phyloP scores from a whole-genome alignment of 2,888 invertebrate genomes.

The Sarcophaga rosellei region DNA sequence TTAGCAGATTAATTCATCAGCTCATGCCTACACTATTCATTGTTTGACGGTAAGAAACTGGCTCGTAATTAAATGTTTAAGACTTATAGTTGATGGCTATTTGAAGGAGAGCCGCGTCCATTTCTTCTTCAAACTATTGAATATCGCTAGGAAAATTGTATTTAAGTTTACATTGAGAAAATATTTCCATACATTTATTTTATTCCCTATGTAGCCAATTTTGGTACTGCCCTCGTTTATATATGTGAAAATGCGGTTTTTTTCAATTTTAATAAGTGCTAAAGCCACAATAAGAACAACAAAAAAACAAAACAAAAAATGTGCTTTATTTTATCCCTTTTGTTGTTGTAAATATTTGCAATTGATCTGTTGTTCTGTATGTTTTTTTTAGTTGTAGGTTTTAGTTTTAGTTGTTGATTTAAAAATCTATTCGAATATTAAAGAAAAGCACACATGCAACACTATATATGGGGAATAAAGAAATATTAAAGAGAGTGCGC shows the following conservation, averaged over 20 bases:
- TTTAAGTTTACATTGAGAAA: no score
- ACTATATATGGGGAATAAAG: background rate
- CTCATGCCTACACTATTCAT: no score
- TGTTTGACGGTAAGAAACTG: no score
- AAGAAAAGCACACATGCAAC: background rate
- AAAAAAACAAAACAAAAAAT: background rate
- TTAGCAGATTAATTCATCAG: no score
- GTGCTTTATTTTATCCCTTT: background rate
- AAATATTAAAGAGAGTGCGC: no score
- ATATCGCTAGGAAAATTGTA: no score
- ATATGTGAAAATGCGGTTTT: background rate
- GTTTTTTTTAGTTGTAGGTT: background rate
- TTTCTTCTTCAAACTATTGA: no score
- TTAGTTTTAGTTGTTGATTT: background rate
- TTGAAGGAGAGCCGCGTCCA: no score
- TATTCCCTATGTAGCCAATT: rapidly evolving
- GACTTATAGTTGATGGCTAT: no score
- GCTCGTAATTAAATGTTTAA: no score
- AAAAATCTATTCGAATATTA: conserved; percentile 4
- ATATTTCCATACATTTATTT: no score
- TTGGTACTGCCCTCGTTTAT: no score
- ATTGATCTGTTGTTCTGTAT: background rate
- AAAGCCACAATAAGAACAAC: conserved; percentile 1
- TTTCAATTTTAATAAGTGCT: conserved; percentile 37
- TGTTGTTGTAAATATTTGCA: background rate